Evolutionary conservation across 2,888 invertebrate genomes (phyloP), one percentile per base, ranked within the genome.

Genomic region (Mylabris sibirica): DNA sequence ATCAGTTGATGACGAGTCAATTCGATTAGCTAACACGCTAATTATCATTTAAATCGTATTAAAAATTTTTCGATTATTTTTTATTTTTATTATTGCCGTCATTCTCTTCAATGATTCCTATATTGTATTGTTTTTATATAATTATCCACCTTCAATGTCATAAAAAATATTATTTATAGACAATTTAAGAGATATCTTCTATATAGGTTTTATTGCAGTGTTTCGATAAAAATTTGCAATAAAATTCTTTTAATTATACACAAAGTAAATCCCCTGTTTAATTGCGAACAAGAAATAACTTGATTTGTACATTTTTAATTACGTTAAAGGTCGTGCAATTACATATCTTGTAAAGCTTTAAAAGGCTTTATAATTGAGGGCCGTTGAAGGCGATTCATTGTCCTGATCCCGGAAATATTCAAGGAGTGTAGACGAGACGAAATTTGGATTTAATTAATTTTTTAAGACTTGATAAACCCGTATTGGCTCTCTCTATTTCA

Each of bases 351-450:
- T 17, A 44, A 30, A 6, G 30, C 44, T 11, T 38, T 38, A 38
- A 44, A 11, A 44, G 44, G n/a, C 44, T 44, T 44, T 44, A 44
- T n/a, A 14, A n/a, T n/a, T n/a, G n/a, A n/a, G n/a, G n/a, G n/a
- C n/a, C n/a, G n/a, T n/a, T 38, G 44, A 44, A 44, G 44, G 44
- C 14, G 44, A 44, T 44, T 44, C 6, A 44, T n/a, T 44, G 44
- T 44, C 44, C n/a, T 44, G n/a, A 44, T 14, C 44, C n/a, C 44
- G 44, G n/a, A 44, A 44, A 44, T 17, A 14, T 44, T 44, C 44
- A 44, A 44, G n/a, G 44, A 44, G n/a, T 14, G 14, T 14, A 44
- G 44, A 44, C 44, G 14, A n/a, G 11, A 44, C n/a, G 14, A n/a
- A 14, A n/a, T 44, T 30, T 8, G 30, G 30, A 30, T 30, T 30